These are phyloP conservation scores for Pelecanus crispus DNA, from an alignment of 2,113 vertebrate genomes.

Conservation along the genomic window DNA sequence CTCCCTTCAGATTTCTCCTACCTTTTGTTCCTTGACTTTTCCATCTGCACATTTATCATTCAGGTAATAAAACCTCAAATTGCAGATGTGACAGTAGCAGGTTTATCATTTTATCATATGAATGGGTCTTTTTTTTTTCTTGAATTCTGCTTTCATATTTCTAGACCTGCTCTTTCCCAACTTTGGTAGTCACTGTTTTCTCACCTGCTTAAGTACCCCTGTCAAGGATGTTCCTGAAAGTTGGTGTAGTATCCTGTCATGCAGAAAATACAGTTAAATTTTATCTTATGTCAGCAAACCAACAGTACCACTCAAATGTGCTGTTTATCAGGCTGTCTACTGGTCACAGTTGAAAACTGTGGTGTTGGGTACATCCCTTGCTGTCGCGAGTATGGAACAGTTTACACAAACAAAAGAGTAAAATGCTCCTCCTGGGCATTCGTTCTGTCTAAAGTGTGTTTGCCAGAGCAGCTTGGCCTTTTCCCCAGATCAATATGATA, in stretches of 20 bases:
- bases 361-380: background rate
- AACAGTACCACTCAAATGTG: background rate
- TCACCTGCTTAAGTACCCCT: background rate
- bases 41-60: background rate
- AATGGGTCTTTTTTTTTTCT: background rate
- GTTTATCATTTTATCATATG: background rate
- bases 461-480: background rate
- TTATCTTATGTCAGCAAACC: background rate
- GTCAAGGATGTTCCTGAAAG: background rate
- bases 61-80: background rate
- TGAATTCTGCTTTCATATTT: background rate
- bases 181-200: background rate
- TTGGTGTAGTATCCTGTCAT: background rate
- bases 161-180: background rate
- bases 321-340: background rate
- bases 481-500: background rate
- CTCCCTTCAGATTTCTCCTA: background rate
- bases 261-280: background rate
- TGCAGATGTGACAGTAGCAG: background rate
- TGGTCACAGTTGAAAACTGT: background rate
- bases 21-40: background rate
- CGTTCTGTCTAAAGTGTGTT: fast-evolving
- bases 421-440: background rate
- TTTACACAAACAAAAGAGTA: background rate
- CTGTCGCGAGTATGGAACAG: background rate